These are phyloP conservation scores for Sebastes variabilis DNA, from an alignment of 2,797 vertebrate genomes.

Conservation along the genomic window DNA sequence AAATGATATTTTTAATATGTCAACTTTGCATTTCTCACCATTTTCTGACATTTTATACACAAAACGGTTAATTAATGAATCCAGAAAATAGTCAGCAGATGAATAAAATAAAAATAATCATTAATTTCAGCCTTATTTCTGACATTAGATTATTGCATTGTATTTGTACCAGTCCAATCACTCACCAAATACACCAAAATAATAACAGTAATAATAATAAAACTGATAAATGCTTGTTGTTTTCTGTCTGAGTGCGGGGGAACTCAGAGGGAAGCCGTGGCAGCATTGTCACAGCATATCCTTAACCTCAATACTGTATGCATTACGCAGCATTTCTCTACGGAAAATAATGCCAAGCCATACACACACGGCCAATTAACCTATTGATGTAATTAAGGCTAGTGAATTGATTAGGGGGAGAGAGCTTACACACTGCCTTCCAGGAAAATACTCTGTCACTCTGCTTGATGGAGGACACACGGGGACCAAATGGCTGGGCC, in stretches of 20 bases:
- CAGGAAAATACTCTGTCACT: conserved; percentile 68
- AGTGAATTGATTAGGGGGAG: conserved; percentile 68
- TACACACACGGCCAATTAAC: conserved; percentile 76
- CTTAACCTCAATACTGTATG: conserved; percentile 40
- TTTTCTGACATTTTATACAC: neutral
- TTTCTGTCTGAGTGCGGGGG: conserved; percentile 12
- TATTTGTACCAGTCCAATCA: neutral
- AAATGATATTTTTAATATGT: neutral
- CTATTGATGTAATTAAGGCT: conserved; percentile 82
- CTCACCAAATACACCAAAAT: neutral
- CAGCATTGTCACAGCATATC: conserved; percentile 49
- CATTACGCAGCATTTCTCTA: conserved; percentile 64
- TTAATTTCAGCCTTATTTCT: neutral
- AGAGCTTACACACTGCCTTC: conserved; percentile 64
- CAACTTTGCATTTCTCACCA: neutral
- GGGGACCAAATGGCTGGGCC: neutral
- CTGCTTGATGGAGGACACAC: conserved; percentile 43
- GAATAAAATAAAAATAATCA: neutral
- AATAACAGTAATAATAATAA: neutral
- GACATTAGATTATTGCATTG: neutral
- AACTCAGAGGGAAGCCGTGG: neutral
- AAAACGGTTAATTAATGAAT: neutral
- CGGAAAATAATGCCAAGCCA: conserved; percentile 57
- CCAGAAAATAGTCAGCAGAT: neutral
- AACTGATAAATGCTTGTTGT: neutral